A percentile compares a stretch with the other conserved stretches of the same genome.
Conservation (phyloP, 2,797 vertebrate species). For the Pantherophis alleghaniensis region DNA sequence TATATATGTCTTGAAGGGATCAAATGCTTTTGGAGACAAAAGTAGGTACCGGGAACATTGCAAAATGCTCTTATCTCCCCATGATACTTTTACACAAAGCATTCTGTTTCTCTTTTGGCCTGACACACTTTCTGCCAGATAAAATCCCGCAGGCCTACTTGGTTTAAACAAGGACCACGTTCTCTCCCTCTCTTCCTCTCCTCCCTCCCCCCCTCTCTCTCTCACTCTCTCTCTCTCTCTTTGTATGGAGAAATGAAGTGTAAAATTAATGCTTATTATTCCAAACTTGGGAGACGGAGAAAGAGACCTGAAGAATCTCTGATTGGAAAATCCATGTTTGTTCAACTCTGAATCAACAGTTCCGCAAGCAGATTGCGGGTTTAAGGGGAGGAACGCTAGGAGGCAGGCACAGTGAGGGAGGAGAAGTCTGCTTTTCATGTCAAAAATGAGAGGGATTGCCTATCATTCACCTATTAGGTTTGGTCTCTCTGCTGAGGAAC, state of each 20-base stretch:
- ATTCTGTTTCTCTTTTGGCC: slow-evolving; percentile 77
- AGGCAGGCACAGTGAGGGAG: slow-evolving; percentile 41
- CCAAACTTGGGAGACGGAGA: slow-evolving; percentile 43
- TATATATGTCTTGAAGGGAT: slow-evolving; percentile 79
- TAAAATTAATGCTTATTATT: slow-evolving; percentile 82
- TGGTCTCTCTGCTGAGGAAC: slow-evolving; percentile 55
- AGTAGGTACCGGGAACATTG: slow-evolving; percentile 78
- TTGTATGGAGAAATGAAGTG: slow-evolving; percentile 78
- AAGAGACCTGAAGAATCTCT: slow-evolving; percentile 42
- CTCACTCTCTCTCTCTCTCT: slow-evolving; percentile 8
- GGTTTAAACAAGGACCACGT: slow-evolving; percentile 76
- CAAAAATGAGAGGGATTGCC: slow-evolving; percentile 64
- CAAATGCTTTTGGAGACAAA: slow-evolving; percentile 84
- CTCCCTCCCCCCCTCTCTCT: no score
- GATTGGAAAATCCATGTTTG: slow-evolving; percentile 41
- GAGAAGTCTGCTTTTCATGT: slow-evolving; percentile 66
- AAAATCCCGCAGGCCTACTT: slow-evolving; percentile 76
- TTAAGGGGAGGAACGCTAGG: slow-evolving; percentile 43
- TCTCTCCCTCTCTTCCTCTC: slow-evolving; percentile 47
- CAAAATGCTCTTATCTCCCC: slow-evolving; percentile 79
- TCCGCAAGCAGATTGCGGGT: slow-evolving; percentile 15
- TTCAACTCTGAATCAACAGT: slow-evolving; percentile 57
- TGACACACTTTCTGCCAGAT: slow-evolving; percentile 83
- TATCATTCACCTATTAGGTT: slow-evolving; percentile 56
- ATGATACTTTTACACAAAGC: slow-evolving; percentile 79